Conservation (phyloP, 2,888 invertebrate species). For the Drosophila robusta region DNA sequence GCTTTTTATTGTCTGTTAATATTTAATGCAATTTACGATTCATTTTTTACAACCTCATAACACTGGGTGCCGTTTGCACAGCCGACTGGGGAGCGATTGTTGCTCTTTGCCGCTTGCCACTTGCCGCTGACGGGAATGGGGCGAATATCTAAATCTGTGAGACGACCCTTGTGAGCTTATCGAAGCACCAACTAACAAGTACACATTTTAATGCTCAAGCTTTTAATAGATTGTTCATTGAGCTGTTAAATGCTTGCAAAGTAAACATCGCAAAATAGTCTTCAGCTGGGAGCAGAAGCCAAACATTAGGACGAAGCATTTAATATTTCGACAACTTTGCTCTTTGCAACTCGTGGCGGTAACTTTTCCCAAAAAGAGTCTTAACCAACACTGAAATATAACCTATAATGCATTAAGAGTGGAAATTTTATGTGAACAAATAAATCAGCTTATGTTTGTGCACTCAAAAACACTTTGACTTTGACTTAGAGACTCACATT, state of each 20-base stretch:
- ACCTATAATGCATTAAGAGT: no score
- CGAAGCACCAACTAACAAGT: slow-evolving; percentile 9
- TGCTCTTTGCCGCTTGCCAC: slow-evolving; percentile 10
- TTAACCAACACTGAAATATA: no score
- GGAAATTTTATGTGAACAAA: no score
- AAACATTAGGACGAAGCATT: neutral
- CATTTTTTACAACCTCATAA: slow-evolving; percentile 79
- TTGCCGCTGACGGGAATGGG: no score
- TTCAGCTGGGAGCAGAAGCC: neutral
- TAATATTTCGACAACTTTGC: neutral
- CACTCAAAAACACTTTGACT: no score
- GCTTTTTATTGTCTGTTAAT: slow-evolving; percentile 78
- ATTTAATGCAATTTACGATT: slow-evolving; percentile 79
- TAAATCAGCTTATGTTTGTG: no score
- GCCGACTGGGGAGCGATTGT: slow-evolving; percentile 28
- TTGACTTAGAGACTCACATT: no score
- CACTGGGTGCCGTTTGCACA: slow-evolving; percentile 32
- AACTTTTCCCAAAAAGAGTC: no score
- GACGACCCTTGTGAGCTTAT: neutral
- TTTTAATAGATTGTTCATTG: slow-evolving; percentile 35
- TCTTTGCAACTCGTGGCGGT: no score
- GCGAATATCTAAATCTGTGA: slow-evolving; percentile 19
- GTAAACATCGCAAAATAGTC: neutral
- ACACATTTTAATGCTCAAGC: slow-evolving; percentile 7
- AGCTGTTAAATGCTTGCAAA: slow-evolving; percentile 14